A percentile compares a stretch with the other conserved stretches of the same genome.
These are phyloP conservation scores for Myanophis thanlyinensis DNA, from an alignment of 2,113 vertebrate species.

Conservation along the genomic window DNA sequence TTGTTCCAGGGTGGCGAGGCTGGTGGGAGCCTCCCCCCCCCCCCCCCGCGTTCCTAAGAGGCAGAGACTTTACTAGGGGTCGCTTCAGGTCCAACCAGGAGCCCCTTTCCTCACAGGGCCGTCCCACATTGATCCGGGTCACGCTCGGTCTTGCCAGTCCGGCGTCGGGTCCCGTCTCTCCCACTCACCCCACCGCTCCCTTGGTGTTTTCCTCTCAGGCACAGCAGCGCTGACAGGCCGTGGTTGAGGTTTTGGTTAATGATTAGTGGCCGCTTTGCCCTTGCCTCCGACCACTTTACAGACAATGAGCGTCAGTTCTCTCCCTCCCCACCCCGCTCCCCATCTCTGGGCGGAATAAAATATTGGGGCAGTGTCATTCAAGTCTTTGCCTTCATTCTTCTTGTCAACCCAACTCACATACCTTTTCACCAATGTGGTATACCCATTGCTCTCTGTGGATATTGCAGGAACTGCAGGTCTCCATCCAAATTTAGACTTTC, in stretches of 20 bases:
- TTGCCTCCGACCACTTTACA: background rate
- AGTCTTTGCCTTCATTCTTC: background rate
- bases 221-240: background rate
- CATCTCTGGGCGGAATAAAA: background rate
- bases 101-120: background rate
- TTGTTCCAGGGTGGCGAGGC: background rate
- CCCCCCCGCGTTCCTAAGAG: background rate
- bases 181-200: background rate
- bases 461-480: background rate
- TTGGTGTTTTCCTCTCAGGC: background rate
- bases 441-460: background rate
- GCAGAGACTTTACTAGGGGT: background rate
- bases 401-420: background rate
- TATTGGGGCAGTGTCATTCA: background rate
- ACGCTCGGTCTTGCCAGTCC: background rate
- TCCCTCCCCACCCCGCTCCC: too few relatives aligned
- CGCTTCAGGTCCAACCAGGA: background rate
- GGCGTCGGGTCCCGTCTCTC: background rate
- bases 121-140: background rate
- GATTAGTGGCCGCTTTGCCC: background rate
- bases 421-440: background rate
- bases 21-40: background rate
- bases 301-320: background rate
- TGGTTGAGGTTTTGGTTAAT: background rate
- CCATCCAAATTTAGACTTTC: background rate